Evolutionary conservation across 2,888 invertebrate genomes (phyloP).

Genomic region (Latrodectus hesperus): DNA sequence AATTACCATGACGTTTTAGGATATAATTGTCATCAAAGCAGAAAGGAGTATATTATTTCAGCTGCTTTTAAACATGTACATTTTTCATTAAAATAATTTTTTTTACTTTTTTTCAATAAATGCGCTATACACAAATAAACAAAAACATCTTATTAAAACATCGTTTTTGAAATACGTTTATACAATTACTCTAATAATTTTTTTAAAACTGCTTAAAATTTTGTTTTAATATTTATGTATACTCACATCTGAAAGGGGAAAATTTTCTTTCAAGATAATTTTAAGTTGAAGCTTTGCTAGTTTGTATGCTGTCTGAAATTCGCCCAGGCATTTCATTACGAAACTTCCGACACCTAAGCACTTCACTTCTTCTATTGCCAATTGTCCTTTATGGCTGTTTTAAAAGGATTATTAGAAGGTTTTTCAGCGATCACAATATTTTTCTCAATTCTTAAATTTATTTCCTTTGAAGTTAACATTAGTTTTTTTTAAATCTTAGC

Average conservation of each 20-base stretch:
- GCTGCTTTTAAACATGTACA: no score
- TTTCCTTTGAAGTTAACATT: background rate
- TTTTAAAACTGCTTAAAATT: no score
- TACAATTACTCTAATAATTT: no score
- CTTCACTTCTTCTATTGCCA: constrained; percentile 7
- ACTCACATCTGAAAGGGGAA: constrained; percentile 6
- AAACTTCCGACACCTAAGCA: constrained; percentile 12
- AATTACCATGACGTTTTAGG: no score
- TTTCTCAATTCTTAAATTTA: background rate
- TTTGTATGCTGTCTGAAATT: constrained; percentile 10
- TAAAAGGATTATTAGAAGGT: background rate
- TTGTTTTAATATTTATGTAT: background rate
- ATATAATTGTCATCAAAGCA: no score
- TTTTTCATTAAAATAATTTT: no score
- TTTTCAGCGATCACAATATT: background rate
- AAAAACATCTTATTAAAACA: no score
- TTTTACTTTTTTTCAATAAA: no score
- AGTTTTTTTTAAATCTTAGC: no score
- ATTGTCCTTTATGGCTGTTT: background rate
- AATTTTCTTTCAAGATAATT: background rate
- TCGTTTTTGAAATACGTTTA: no score
- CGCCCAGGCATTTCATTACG: background rate
- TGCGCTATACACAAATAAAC: no score
- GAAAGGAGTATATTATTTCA: no score
- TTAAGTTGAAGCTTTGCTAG: constrained; percentile 2